A percentile compares a stretch with the other conserved stretches of the same genome.
These are phyloP conservation scores for Bradypus variegatus DNA, from an alignment of 2,797 vertebrate genomes.

Conservation along the genomic window DNA sequence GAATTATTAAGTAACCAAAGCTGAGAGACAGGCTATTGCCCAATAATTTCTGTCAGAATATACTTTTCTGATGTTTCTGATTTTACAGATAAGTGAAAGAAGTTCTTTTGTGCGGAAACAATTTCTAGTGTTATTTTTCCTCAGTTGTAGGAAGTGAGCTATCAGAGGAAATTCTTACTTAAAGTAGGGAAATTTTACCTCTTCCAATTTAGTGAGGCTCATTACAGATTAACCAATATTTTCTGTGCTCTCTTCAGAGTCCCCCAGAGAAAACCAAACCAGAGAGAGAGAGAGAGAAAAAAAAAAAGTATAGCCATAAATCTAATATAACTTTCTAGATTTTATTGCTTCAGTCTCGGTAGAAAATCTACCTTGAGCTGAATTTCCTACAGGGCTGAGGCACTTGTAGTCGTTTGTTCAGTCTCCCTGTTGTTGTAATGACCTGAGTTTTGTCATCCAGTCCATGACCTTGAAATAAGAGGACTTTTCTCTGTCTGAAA, in stretches of 20 bases:
- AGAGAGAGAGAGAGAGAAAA: background rate
- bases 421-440: background rate
- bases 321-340: background rate
- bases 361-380: background rate
- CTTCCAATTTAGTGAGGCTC: background rate
- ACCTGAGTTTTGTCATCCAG: background rate
- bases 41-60: background rate
- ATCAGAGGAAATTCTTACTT: background rate
- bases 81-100: background rate
- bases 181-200: background rate
- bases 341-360: background rate
- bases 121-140: background rate
- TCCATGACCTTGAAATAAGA: conserved; percentile 8
- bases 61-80: conserved; percentile 7
- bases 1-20: background rate
- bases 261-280: background rate
- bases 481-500: conserved; percentile 20
- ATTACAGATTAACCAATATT: background rate
- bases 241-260: background rate
- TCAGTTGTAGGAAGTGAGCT: background rate
- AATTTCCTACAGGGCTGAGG: background rate
- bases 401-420: background rate
- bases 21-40: background rate
- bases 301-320: background rate
- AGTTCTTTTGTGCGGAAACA: background rate